These are phyloP conservation scores for Nomada fabriciana DNA, from an alignment of 2,888 invertebrate genomes.

Conservation along the genomic window DNA sequence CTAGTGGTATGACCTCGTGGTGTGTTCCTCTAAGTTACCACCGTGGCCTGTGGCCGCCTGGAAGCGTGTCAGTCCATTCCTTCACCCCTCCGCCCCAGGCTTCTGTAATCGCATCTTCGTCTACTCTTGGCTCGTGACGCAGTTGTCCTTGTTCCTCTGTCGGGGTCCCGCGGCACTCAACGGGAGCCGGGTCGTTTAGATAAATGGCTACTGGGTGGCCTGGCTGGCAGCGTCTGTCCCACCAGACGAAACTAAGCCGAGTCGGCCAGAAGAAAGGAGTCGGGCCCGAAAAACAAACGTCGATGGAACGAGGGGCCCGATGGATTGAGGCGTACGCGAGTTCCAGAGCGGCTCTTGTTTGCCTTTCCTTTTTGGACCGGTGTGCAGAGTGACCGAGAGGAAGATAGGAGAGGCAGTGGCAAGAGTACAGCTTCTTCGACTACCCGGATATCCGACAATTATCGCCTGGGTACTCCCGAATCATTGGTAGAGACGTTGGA, in stretches of 20 bases:
- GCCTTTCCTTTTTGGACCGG: background rate
- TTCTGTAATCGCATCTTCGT: conserved; percentile 10
- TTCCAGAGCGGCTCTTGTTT: background rate
- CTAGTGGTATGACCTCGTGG: conserved; percentile 49
- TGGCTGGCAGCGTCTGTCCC: conserved; percentile 71
- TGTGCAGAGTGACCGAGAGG: background rate
- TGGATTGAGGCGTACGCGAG: conserved; percentile 52
- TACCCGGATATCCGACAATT: no score
- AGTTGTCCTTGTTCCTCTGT: conserved; percentile 15
- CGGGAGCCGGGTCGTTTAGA: conserved; percentile 82
- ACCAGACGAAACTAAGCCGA: conserved; percentile 77
- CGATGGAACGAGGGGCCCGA: conserved; percentile 31
- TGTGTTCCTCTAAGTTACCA: conserved; percentile 42
- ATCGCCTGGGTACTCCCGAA: no score
- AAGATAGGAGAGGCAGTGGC: no score
- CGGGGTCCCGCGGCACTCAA: conserved; percentile 79
- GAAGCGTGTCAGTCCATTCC: conserved; percentile 28
- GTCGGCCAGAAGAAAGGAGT: conserved; percentile 53
- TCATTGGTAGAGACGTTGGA: no score
- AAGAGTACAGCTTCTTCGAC: no score
- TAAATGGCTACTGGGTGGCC: conserved; percentile 83
- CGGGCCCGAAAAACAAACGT: conserved; percentile 55
- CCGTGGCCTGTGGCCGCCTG: conserved; percentile 35
- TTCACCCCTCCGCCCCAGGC: conserved; percentile 18
- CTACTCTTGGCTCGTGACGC: conserved; percentile 16